Evolutionary conservation across 2,888 invertebrate species (phyloP).

Genomic region (Aproaerema taeniolella): DNA sequence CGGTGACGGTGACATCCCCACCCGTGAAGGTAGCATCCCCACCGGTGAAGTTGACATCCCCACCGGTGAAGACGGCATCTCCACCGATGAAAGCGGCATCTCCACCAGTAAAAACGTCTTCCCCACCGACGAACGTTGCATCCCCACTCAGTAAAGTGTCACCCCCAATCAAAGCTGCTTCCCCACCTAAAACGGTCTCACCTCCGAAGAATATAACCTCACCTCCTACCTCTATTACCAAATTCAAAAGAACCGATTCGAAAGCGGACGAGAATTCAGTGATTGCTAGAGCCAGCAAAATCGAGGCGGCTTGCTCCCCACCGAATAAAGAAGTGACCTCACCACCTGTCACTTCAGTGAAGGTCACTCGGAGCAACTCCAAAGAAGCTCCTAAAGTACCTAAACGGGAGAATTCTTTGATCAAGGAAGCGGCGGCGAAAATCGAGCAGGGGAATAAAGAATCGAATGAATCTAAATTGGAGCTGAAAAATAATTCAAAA

Average conservation of each 20-base stretch:
- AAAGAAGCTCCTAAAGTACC: constrained; percentile 26
- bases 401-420: constrained; percentile 33
- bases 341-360: background rate
- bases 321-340: constrained; percentile 16
- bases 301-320: constrained; percentile 21
- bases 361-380: constrained; percentile 18
- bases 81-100: constrained; percentile 10
- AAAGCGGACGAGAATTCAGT: constrained; percentile 26
- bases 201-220: constrained; percentile 13
- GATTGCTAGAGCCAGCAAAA: constrained; percentile 20
- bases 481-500: background rate
- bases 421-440: constrained; percentile 35
- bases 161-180: constrained; percentile 1
- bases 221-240: constrained; percentile 26
- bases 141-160: constrained; percentile 6
- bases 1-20: constrained; percentile 17
- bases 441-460: constrained; percentile 29
- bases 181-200: constrained; percentile 12
- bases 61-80: constrained; percentile 20
- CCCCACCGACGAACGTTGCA: constrained; percentile 22
- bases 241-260: constrained; percentile 22
- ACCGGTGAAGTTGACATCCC: constrained; percentile 13
- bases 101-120: no score
- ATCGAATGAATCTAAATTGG: background rate
- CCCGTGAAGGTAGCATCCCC: constrained; percentile 13